phyloP scores from a whole-genome alignment of 2,797 vertebrate genomes.

The Brotula barbata region DNA sequence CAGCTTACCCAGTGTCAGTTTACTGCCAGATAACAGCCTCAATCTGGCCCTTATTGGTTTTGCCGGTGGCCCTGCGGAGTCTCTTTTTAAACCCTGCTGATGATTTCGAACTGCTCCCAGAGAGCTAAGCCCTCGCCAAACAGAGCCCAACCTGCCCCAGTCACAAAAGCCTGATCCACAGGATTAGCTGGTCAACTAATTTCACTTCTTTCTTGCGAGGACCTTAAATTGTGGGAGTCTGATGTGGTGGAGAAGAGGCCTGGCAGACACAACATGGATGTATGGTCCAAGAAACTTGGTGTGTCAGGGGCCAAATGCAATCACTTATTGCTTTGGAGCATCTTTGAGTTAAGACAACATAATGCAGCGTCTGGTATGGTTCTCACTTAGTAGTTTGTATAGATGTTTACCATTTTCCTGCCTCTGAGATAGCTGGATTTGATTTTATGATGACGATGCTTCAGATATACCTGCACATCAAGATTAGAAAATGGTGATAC shows the following conservation, averaged over 20 bases:
- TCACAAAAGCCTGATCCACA: conserved; percentile 79
- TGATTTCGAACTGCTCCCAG: conserved; percentile 78
- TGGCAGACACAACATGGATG: conserved; percentile 74
- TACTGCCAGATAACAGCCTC: conserved; percentile 74
- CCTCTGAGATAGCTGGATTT: conserved; percentile 18
- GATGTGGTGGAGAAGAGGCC: conserved; percentile 65
- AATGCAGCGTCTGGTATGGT: conserved; percentile 38
- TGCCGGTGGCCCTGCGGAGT: conserved; percentile 71
- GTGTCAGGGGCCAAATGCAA: conserved; percentile 35
- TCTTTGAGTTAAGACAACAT: conserved; percentile 10
- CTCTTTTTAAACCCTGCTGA: conserved; percentile 77
- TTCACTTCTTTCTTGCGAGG: conserved; percentile 84
- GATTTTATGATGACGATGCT: conserved; percentile 14
- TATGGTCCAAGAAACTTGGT: conserved; percentile 52
- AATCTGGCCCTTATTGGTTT: conserved; percentile 74
- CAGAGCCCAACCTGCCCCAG: conserved; percentile 81
- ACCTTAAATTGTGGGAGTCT: conserved; percentile 77
- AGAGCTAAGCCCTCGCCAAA: conserved; percentile 82
- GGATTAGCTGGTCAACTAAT: conserved; percentile 83
- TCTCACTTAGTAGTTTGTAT: conserved; percentile 8
- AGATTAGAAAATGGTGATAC: not conserved
- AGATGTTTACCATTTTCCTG: conserved; percentile 11
- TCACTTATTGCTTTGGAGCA: conserved; percentile 33
- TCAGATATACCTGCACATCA: conserved; percentile 22
- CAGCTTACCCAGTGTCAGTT: conserved; percentile 77